Evolutionary conservation across 1,140 invertebrate species (phyloP), one percentile per base, ranked within the genome.

Genomic region (Epicauta chinensis): DNA sequence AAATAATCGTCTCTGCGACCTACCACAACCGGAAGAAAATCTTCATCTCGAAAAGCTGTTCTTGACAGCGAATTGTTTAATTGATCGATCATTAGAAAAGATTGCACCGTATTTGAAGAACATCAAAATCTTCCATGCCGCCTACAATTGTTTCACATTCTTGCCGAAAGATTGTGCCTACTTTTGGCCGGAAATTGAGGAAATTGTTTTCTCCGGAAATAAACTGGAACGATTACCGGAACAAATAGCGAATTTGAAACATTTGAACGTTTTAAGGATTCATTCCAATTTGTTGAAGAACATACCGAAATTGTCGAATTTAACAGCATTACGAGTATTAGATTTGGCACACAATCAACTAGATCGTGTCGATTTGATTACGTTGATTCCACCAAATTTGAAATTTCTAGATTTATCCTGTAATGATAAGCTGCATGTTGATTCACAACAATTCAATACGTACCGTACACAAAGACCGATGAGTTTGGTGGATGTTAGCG

Each of bases 361-460:
- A 35, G 86, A 89, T 63, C 78, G 80, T 46, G 77, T 91, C 36
- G 87, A 91, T 70, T 71, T 91, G 49, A 77, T 81, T 32, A 75
- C 80, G 1, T 63, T 92, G 16, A 84, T 90, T 23, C 85, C 88
- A 14, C 82, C 86, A 35, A 87, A 89, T 65, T 73, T 92, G 7
- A 87, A 89, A 64, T 90, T 89, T 67, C 71, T 92, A 31, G 89
- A 92, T 63, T 79, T 92, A 61, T 91, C 88, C 0, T 89, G 88
- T 45, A 92, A 91, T 62, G 75, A 81, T 13, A 81, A 87, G 60
- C 69, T 90, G 5, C 84, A 87, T 71, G 84, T 91, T 31, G 87
- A 91, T 66, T 83, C 86, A 4, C 78, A 84, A 47, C 87, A 89
- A 66, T 86, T 89, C 59, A 83, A 86, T 66, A 78, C 79, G 2